Evolutionary conservation across 2,113 vertebrate species (phyloP).

Genomic region (Megaceryle maxima): DNA sequence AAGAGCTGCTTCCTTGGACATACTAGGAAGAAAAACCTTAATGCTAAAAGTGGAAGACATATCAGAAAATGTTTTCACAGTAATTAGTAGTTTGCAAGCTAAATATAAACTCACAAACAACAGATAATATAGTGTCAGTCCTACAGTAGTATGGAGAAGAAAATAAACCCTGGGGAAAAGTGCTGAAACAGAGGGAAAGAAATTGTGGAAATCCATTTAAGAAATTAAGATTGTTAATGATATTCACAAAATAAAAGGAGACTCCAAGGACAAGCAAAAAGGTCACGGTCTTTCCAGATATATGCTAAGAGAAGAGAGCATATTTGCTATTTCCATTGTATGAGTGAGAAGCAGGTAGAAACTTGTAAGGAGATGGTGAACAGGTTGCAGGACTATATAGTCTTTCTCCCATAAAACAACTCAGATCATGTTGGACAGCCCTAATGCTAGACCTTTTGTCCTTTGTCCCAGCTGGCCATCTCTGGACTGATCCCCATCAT

Average conservation of each 20-base stretch:
- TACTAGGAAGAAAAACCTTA: background rate
- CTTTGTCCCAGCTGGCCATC: background rate
- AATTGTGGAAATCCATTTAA: background rate
- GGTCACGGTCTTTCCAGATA: background rate
- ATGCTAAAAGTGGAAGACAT: background rate
- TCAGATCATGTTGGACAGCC: background rate
- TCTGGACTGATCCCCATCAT: background rate
- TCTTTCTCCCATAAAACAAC: background rate
- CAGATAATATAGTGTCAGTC: background rate
- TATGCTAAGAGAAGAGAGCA: background rate
- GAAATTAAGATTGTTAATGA: background rate
- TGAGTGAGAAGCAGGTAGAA: background rate
- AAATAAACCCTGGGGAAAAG: background rate
- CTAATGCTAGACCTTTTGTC: background rate
- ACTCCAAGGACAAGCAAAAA: background rate
- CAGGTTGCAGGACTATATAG: background rate
- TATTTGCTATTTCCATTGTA: background rate
- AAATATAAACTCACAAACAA: background rate
- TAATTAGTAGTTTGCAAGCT: background rate
- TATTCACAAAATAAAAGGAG: background rate
- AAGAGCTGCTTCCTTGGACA: background rate
- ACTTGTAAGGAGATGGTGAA: background rate
- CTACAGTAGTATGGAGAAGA: background rate
- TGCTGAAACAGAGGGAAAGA: background rate
- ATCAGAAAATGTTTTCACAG: background rate